phyloP scores from a whole-genome alignment of 92 coral and sea anemone species.

The Chrysogorgia sp. region DNA sequence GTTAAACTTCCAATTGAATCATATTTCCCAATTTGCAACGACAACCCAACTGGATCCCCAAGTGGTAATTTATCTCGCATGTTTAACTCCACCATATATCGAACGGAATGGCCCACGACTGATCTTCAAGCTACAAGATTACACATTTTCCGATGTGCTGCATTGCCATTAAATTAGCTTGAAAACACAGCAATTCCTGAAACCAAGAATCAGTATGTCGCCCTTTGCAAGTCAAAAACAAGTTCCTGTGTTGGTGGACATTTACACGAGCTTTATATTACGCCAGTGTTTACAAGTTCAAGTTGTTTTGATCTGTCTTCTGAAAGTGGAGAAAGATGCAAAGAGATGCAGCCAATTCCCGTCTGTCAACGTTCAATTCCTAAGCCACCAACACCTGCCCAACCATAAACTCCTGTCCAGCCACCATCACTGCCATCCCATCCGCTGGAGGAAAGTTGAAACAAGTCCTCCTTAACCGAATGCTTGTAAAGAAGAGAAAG shows the following conservation, averaged over 20 bases:
- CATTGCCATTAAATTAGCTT: slow-evolving; percentile 35
- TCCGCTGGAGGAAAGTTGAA: not conserved
- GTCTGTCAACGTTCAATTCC: not conserved
- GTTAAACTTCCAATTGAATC: slow-evolving; percentile 33
- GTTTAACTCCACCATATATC: slow-evolving; percentile 38
- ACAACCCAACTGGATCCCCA: slow-evolving; percentile 1
- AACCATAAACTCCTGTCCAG: not conserved
- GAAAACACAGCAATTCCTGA: slow-evolving; percentile 13
- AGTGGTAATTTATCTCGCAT: not conserved
- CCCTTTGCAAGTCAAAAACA: slow-evolving; percentile 31
- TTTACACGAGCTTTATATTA: slow-evolving; percentile 1
- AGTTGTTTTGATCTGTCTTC: not conserved
- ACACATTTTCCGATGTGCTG: slow-evolving; percentile 45
- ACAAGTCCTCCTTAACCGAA: not conserved
- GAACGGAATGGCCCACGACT: slow-evolving; percentile 17
- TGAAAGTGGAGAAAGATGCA: not conserved
- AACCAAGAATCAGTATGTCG: slow-evolving; percentile 47
- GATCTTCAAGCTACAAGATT: slow-evolving; percentile 5
- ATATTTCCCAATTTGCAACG: slow-evolving; percentile 29
- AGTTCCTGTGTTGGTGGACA: not conserved
- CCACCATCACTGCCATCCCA: not conserved
- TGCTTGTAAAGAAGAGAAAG: not conserved
- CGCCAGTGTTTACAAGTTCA: slow-evolving; percentile 6
- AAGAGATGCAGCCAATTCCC: not conserved
- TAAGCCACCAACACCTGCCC: not conserved